These are phyloP conservation scores for Cataglyphis altisquamis DNA, from an alignment of 2,888 invertebrate genomes.

Conservation along the genomic window DNA sequence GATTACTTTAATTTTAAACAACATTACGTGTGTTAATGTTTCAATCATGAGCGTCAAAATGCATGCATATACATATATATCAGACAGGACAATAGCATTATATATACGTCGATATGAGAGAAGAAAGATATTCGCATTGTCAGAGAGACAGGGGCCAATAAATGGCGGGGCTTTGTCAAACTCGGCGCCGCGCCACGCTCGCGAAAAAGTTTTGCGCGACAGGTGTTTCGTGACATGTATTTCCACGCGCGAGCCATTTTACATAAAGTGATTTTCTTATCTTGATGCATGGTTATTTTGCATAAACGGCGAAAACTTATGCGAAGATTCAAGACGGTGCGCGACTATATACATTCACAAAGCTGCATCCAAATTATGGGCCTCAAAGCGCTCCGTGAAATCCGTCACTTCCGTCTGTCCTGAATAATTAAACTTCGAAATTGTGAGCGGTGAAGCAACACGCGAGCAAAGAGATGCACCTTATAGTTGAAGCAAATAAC, in stretches of 20 bases:
- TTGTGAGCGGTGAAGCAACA: background rate
- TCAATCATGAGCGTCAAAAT: slow-evolving; percentile 19
- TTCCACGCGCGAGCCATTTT: slow-evolving; percentile 46
- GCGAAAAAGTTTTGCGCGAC: slow-evolving; percentile 55
- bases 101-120: slow-evolving; percentile 50
- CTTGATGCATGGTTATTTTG: slow-evolving; percentile 48
- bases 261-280: slow-evolving; percentile 54
- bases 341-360: slow-evolving; percentile 15
- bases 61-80: background rate
- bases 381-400: slow-evolving; percentile 20
- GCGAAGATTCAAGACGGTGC: background rate
- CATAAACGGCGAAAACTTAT: slow-evolving; percentile 40
- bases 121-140: slow-evolving; percentile 61
- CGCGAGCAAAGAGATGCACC: background rate
- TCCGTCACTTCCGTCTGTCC: slow-evolving; percentile 24
- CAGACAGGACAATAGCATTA: slow-evolving; percentile 16
- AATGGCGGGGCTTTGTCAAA: slow-evolving; percentile 58
- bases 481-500: slow-evolving; percentile 18
- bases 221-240: slow-evolving; percentile 54
- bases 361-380: slow-evolving; percentile 16
- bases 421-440: slow-evolving; percentile 46
- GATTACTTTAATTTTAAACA: slow-evolving; percentile 20
- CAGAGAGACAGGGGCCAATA: slow-evolving; percentile 64
- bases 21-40: background rate
- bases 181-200: slow-evolving; percentile 26